These are phyloP conservation scores for Dexiosoma caninum DNA, from an alignment of 2,888 invertebrate genomes.

Conservation along the genomic window DNA sequence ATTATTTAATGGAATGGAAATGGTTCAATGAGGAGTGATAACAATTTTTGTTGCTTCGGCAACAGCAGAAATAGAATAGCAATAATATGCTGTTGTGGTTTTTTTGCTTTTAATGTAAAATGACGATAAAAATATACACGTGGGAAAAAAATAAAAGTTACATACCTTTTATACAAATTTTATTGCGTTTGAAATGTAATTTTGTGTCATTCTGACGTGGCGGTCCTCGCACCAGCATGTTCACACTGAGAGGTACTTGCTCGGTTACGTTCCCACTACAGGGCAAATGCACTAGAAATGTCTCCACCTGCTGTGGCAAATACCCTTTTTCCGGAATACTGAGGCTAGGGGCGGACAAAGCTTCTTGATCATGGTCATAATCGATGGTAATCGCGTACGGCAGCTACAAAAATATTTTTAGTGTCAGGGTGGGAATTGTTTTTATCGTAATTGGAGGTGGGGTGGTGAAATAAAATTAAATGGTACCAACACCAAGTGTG, in stretches of 20 bases:
- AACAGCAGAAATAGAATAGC: background rate
- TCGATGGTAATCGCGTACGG: constrained; percentile 79
- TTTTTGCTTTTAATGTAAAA: constrained; percentile 11
- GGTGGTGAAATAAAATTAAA: constrained; percentile 21
- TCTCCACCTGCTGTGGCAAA: constrained; percentile 87
- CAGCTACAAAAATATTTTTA: constrained; percentile 66
- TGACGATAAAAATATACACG: background rate
- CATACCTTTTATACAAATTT: constrained; percentile 90
- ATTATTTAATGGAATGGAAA: constrained; percentile 51
- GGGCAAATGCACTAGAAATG: constrained; percentile 88
- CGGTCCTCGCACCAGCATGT: constrained; percentile 87
- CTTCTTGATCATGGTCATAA: constrained; percentile 83
- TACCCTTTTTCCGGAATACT: constrained; percentile 89
- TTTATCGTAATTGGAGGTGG: too few species aligned
- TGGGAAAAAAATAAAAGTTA: background rate
- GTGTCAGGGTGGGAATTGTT: too few species aligned
- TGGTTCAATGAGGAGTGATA: constrained; percentile 32
- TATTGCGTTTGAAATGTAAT: constrained; percentile 89
- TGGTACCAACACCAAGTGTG: background rate
- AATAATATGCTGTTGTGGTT: background rate
- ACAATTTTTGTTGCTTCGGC: background rate
- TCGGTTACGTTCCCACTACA: constrained; percentile 89
- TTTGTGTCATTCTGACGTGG: constrained; percentile 85
- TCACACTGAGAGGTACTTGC: constrained; percentile 89
- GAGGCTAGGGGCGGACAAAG: constrained; percentile 87